A percentile compares a stretch with the other conserved stretches of the same genome.
Evolutionary conservation across 2,888 invertebrate genomes (phyloP).

Genomic region (Ormyrus rosae): DNA sequence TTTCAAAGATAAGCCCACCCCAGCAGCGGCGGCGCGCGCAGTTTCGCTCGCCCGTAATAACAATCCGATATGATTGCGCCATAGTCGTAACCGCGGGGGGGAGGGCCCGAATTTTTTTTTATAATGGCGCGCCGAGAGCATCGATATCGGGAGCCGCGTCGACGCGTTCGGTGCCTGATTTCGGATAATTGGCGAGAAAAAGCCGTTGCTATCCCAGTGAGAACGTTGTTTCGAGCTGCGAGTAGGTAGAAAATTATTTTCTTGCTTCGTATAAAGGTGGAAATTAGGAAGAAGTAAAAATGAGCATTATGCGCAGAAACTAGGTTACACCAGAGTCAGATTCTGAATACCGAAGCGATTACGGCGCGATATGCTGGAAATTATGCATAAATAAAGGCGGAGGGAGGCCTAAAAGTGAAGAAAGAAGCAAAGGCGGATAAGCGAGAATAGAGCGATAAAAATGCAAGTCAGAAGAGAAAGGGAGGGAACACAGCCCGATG

Average conservation of each 20-base stretch:
- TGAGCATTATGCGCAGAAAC: background rate
- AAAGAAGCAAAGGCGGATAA: conserved; percentile 28
- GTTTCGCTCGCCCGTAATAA: conserved; percentile 72
- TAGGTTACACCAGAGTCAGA: no score
- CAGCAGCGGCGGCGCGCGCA: conserved; percentile 55
- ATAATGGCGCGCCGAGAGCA: no score
- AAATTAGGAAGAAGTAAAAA: background rate
- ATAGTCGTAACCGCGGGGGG: conserved; percentile 72
- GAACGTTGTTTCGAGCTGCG: background rate
- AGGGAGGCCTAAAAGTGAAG: conserved; percentile 29
- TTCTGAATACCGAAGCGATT: no score
- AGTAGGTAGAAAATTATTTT: background rate
- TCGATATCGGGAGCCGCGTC: no score
- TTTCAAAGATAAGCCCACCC: conserved; percentile 74
- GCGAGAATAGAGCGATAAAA: conserved; percentile 51
- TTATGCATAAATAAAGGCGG: no score
- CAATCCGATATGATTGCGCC: conserved; percentile 76
- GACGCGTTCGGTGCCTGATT: no score
- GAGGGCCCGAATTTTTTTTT: background rate
- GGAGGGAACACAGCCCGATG: conserved; percentile 55
- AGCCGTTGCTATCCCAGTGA: background rate
- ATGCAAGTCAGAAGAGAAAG: conserved; percentile 57
- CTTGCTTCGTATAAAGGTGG: no score
- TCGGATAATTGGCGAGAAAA: background rate
- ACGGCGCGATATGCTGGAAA: no score